These are phyloP conservation scores for Xylocampa areola DNA, from an alignment of 2,888 invertebrate species.

Conservation along the genomic window DNA sequence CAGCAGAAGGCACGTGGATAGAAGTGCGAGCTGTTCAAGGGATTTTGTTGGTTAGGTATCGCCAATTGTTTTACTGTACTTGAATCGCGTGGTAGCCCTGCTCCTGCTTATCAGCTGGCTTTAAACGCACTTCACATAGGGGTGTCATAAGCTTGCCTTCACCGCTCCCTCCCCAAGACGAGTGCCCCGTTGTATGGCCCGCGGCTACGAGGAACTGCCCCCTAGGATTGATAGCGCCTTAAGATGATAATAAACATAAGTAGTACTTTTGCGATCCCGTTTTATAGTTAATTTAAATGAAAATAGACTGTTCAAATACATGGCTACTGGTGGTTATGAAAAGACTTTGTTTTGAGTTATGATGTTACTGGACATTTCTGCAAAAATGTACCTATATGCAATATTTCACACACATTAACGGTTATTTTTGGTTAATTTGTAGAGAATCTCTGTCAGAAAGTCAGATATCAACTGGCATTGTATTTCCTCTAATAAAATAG, in stretches of 20 bases:
- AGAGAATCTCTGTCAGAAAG: no score
- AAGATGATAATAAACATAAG: conserved; percentile 53
- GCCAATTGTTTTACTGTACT: no score
- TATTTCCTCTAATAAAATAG: no score
- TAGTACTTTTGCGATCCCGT: conserved; percentile 34
- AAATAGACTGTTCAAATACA: conserved; percentile 38
- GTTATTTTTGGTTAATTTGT: no score
- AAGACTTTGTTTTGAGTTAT: conserved; percentile 3
- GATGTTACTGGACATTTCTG: no score
- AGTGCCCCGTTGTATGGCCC: conserved; percentile 3
- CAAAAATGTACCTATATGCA: no score
- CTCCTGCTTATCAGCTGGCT: conserved; percentile 27
- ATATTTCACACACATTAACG: no score
- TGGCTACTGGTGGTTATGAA: conserved; percentile 9
- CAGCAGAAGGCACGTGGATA: no score
- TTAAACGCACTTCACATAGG: conserved; percentile 38
- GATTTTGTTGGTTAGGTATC: no score
- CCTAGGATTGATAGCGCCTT: conserved; percentile 49
- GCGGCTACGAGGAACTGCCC: conserved; percentile 5
- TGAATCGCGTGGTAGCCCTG: conserved; percentile 18
- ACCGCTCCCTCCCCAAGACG: conserved; percentile 5
- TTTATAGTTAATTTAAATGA: conserved; percentile 42
- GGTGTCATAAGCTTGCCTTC: conserved; percentile 46
- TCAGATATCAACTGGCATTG: no score
- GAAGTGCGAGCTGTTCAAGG: no score